phyloP scores from a whole-genome alignment of 2,113 vertebrate genomes.

The Etia nguti region DNA sequence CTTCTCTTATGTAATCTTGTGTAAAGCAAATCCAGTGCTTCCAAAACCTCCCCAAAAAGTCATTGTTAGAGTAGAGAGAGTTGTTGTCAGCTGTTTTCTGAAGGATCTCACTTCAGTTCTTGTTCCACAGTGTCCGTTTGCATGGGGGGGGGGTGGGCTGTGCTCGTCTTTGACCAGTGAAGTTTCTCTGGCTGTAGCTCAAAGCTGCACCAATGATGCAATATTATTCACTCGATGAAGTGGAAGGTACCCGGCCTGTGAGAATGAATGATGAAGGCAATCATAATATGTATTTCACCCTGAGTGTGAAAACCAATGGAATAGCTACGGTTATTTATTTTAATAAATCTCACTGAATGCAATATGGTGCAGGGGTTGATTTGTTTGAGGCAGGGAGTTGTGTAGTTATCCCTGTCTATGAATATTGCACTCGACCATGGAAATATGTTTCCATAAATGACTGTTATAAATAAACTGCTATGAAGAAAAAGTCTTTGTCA shows the following conservation, averaged over 20 bases:
- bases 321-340: slow-evolving; percentile 68
- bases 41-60: slow-evolving; percentile 22
- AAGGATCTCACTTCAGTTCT: not conserved
- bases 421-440: slow-evolving; percentile 69
- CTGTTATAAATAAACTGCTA: slow-evolving; percentile 67
- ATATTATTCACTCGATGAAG: slow-evolving; percentile 48
- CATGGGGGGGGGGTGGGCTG: slow-evolving; percentile 6
- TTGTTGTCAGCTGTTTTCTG: not conserved
- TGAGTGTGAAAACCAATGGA: slow-evolving; percentile 34
- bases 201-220: slow-evolving; percentile 55
- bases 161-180: slow-evolving; percentile 13
- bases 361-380: slow-evolving; percentile 26
- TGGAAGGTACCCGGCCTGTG: slow-evolving; percentile 53
- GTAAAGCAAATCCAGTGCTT: slow-evolving; percentile 59
- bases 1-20: slow-evolving; percentile 14
- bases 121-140: slow-evolving; percentile 13
- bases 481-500: slow-evolving; percentile 7
- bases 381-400: slow-evolving; percentile 2
- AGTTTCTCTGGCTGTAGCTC: slow-evolving; percentile 36
- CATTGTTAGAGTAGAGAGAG: not conserved
- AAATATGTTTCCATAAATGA: slow-evolving; percentile 68
- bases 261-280: slow-evolving; percentile 66
- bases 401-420: slow-evolving; percentile 1
- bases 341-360: slow-evolving; percentile 56
- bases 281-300: slow-evolving; percentile 50